A percentile compares a stretch with the other conserved stretches of the same genome.
These are phyloP conservation scores for Chirona hameri DNA, from an alignment of 2,888 invertebrate species.

Conservation along the genomic window DNA sequence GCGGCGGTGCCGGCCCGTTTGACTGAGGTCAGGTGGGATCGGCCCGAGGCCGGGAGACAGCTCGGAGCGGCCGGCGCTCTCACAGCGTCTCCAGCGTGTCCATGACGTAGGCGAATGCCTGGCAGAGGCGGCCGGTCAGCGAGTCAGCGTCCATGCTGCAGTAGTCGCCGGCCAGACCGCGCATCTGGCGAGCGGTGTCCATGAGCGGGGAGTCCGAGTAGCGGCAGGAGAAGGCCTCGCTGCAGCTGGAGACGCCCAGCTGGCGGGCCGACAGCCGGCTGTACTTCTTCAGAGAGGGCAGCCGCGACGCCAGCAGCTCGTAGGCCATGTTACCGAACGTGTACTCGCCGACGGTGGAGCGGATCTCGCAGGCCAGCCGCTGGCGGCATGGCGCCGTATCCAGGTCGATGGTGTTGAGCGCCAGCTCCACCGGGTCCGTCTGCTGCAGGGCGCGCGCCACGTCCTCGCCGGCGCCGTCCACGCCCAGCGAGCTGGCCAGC, in stretches of 20 bases:
- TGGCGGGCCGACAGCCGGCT: not conserved
- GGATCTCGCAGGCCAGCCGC: constrained; percentile 23
- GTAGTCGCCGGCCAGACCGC: not conserved
- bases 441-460: constrained; percentile 26
- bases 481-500: not conserved
- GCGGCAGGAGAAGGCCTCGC: not conserved
- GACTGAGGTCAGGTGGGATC: too few relatives aligned
- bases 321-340: not conserved
- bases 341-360: not conserved
- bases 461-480: not conserved
- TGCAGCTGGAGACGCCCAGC: not conserved
- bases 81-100: constrained; percentile 25
- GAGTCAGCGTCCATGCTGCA: not conserved
- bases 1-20: too few relatives aligned
- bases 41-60: not conserved
- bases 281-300: constrained; percentile 23
- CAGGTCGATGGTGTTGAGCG: constrained; percentile 28
- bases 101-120: constrained; percentile 1
- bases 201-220: constrained; percentile 22
- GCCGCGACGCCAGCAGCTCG: not conserved
- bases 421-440: constrained; percentile 7
- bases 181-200: constrained; percentile 1
- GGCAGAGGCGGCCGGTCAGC: not conserved
- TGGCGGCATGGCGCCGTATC: constrained; percentile 9
- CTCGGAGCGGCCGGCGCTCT: not conserved